phyloP scores from a whole-genome alignment of 2,113 vertebrate species.

The Tapirus terrestris region DNA sequence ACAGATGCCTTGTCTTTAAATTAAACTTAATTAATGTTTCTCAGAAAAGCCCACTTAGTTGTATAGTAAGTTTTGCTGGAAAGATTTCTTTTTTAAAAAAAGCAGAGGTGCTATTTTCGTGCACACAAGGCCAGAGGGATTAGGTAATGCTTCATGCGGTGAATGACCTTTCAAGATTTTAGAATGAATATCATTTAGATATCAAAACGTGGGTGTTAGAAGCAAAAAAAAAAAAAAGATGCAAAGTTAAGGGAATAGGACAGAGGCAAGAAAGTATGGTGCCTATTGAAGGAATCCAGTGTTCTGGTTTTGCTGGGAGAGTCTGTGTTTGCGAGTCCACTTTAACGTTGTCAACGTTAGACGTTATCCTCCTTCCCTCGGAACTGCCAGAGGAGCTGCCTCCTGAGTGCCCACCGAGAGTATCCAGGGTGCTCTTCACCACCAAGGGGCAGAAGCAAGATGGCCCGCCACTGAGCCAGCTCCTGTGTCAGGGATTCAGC shows the following conservation, averaged over 20 bases:
- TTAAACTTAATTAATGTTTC: neutral
- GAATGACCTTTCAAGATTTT: neutral
- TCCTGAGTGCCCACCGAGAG: neutral
- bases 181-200: neutral
- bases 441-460: neutral
- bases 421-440: neutral
- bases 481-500: neutral
- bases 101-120: neutral
- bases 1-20: neutral
- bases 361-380: neutral
- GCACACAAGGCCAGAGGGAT: neutral
- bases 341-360: neutral
- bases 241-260: rapidly evolving
- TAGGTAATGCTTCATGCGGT: neutral
- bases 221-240: neutral
- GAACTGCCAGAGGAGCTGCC: neutral
- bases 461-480: neutral
- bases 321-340: neutral
- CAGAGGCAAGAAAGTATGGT: neutral
- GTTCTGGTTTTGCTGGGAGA: neutral
- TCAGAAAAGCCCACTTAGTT: neutral
- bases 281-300: neutral
- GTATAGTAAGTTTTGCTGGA: neutral
- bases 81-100: neutral
- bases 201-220: neutral